Base-by-base conservation (phyloP, 2,113 vertebrate genomes). In the Cynoglossus semilaevis region DNA sequence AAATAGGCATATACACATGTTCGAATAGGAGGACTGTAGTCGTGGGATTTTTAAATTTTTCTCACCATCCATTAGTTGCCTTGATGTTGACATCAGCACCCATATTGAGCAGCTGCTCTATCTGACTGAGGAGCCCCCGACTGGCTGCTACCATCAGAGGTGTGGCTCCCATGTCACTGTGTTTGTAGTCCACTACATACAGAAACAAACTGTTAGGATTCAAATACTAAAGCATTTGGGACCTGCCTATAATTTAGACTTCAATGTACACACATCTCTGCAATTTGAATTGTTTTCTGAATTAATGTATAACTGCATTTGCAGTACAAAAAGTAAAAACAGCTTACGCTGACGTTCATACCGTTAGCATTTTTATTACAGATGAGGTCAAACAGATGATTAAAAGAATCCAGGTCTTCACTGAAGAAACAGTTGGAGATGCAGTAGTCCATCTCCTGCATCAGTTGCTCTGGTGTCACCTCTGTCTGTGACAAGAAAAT, bases 391-490 rank as follows among this genome's bases (percentile, higher is more conserved):
- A 98, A 95, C 68, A 99, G 90, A 53, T 96, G 94, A 72, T 83
- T 88, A 76, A 98, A 96, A 13, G 90, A 82, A 68, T 94, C 94
- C 17, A 76, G 55, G 60, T 98, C 94, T 76, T 94, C 91, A 80
- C 86, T 82, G 7, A 95, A 77, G 90, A 96, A 98, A 63, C 97
- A 90, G 63, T 89, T 90, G 58, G 94, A 93, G 65, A 99, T 94
- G 87, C 95, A 96, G 36, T 91, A 83, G 81, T 99, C 95, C 93
- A 98, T 96, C 83, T 99, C 94, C 71, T 91, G 93, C 50, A 96
- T 93, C 77, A 97, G 79, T 15, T 89, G 90, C 48, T 91, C 90
- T 0, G 40, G 72, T 67, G 92, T 91, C 70, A 89, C 93, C 69
- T 94, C 92, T 74, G 67, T 85, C 95, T 98, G 79, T 2, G 2